Conservation (phyloP, 2,888 invertebrate species). For the Amiota minor region DNA sequence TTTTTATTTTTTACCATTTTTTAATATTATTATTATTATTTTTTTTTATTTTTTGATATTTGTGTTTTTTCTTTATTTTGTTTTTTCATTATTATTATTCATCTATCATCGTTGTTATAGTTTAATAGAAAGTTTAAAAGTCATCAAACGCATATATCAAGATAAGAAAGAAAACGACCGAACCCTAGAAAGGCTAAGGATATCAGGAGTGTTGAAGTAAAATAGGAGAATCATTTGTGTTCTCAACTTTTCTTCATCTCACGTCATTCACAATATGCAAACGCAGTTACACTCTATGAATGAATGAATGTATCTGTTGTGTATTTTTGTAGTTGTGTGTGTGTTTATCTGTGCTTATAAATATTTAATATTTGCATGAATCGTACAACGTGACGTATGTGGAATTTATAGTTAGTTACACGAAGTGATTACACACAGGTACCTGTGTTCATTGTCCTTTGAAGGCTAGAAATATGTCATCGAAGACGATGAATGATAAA, state of each 20-base stretch:
- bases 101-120: slow-evolving; percentile 66
- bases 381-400: slow-evolving; percentile 20
- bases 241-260: too few species aligned
- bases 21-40: background rate
- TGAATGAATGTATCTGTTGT: background rate
- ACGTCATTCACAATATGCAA: too few species aligned
- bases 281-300: background rate
- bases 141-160: slow-evolving; percentile 47
- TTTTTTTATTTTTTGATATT: slow-evolving; percentile 45
- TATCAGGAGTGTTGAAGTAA: too few species aligned
- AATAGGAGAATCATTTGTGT: too few species aligned
- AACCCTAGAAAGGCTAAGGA: too few species aligned
- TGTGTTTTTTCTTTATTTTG: slow-evolving; percentile 51
- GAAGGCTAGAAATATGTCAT: slow-evolving; percentile 16
- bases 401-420: slow-evolving; percentile 18
- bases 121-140: slow-evolving; percentile 66
- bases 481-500: background rate
- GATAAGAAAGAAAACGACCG: background rate
- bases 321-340: background rate
- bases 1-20: background rate
- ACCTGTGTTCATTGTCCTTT: background rate
- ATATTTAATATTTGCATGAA: slow-evolving; percentile 4
- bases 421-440: background rate
- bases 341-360: background rate
- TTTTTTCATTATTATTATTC: slow-evolving; percentile 61